Conservation (phyloP, 1,140 invertebrate species). For the Anagrus nilaparvatae region DNA sequence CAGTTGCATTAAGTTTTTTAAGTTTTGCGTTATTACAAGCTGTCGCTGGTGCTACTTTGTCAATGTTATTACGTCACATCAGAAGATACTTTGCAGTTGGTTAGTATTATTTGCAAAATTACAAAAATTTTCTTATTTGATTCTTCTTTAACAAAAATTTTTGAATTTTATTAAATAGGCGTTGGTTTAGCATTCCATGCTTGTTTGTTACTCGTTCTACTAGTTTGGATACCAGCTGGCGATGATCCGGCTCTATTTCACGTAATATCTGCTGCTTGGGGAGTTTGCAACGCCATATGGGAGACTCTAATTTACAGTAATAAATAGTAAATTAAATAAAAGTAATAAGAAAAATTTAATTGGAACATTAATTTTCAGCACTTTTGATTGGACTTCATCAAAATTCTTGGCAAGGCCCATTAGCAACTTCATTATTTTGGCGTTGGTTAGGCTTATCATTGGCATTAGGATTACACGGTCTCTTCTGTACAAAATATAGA, state of each 20-base stretch:
- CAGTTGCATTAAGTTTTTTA: conserved; percentile 53
- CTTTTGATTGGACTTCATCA: conserved; percentile 37
- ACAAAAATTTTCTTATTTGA: no score
- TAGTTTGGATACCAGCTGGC: conserved; percentile 52
- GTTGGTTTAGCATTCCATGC: conserved; percentile 59
- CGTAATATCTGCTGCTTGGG: conserved; percentile 62
- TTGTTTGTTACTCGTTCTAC: conserved; percentile 53
- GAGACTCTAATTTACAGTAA: conserved; percentile 48
- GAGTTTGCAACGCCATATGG: conserved; percentile 65
- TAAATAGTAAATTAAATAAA: no score
- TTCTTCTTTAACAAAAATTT: no score
- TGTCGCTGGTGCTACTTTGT: conserved; percentile 56
- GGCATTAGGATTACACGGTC: conserved; percentile 37
- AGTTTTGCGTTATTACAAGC: conserved; percentile 54
- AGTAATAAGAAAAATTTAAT: conserved; percentile 1
- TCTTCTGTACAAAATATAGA: conserved; percentile 37
- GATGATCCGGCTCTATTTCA: conserved; percentile 55
- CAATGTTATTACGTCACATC: conserved; percentile 56
- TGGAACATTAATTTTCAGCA: conserved; percentile 32
- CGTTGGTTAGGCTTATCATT: conserved; percentile 38
- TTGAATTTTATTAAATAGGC: conserved; percentile 30
- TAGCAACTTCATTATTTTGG: conserved; percentile 42
- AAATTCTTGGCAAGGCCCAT: conserved; percentile 39
- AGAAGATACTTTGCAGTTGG: conserved; percentile 52
- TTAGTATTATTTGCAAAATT: conserved; percentile 35